phyloP scores from a whole-genome alignment of 2,113 vertebrate genomes.

The Tonatia bakeri region DNA sequence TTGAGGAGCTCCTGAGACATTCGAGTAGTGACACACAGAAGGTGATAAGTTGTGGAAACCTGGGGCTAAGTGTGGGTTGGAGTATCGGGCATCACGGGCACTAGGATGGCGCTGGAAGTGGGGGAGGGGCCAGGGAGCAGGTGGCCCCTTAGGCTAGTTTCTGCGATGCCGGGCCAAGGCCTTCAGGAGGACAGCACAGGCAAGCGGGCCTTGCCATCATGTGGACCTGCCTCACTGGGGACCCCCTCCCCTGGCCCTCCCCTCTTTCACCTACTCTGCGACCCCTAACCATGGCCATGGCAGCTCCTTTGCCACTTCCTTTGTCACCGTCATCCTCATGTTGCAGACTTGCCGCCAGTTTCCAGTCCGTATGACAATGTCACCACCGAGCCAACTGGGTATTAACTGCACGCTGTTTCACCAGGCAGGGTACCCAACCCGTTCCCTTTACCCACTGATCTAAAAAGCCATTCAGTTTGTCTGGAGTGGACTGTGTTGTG shows the following conservation, averaged over 20 bases:
- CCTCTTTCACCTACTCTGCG: accelerated
- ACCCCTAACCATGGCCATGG: too few species aligned
- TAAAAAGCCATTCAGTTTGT: slow-evolving; percentile 42
- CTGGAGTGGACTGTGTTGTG: slow-evolving; percentile 4
- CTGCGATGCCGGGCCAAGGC: background rate
- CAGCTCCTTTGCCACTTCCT: too few species aligned
- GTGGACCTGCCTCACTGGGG: accelerated
- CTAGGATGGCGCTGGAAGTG: accelerated
- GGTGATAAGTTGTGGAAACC: accelerated
- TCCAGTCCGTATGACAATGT: background rate
- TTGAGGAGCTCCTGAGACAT: background rate
- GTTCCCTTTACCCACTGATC: slow-evolving; percentile 16
- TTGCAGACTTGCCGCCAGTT: background rate
- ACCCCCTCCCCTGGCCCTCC: accelerated
- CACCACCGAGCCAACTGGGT: background rate
- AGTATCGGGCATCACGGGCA: accelerated
- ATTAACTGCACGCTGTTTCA: slow-evolving; percentile 3
- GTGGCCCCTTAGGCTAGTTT: background rate
- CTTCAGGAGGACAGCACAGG: background rate
- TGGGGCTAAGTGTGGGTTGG: too few species aligned
- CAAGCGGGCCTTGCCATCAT: accelerated
- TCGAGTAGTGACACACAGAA: background rate
- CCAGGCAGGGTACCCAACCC: background rate
- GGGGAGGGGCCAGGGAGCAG: accelerated
- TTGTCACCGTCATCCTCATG: accelerated